phyloP scores from a whole-genome alignment of 2,888 invertebrate species.

The Acronicta leporina region DNA sequence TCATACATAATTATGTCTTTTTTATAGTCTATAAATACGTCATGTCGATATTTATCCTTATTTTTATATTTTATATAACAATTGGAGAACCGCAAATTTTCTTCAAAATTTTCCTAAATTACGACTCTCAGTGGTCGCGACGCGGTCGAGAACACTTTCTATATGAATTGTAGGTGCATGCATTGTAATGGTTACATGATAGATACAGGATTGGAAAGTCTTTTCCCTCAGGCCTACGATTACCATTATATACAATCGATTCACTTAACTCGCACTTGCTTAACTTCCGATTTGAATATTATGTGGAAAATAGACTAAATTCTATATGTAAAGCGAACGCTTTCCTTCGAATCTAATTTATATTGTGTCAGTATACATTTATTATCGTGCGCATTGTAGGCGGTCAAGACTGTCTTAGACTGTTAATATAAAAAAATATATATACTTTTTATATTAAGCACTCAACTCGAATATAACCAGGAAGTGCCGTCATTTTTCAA shows the following conservation, averaged over 20 bases:
- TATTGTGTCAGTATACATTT: no score
- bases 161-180: slow-evolving; percentile 86
- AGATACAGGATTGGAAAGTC: slow-evolving; percentile 80
- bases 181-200: slow-evolving; percentile 83
- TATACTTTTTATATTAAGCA: no score
- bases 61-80: no score
- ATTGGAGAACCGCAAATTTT: background rate
- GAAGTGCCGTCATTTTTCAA: no score
- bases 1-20: no score
- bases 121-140: slow-evolving; percentile 44
- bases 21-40: no score
- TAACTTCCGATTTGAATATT: slow-evolving; percentile 51
- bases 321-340: background rate
- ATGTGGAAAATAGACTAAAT: slow-evolving; percentile 35
- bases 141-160: slow-evolving; percentile 79
- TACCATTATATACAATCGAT: slow-evolving; percentile 74
- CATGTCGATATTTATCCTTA: no score
- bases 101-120: slow-evolving; percentile 24
- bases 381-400: no score
- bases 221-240: slow-evolving; percentile 70
- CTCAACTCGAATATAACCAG: no score
- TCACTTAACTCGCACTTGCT: slow-evolving; percentile 63
- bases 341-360: slow-evolving; percentile 13
- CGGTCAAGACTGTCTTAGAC: no score
- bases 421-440: no score